Evolutionary conservation across 2,113 vertebrate species (phyloP).

Genomic region (Leucopsar rothschildi): DNA sequence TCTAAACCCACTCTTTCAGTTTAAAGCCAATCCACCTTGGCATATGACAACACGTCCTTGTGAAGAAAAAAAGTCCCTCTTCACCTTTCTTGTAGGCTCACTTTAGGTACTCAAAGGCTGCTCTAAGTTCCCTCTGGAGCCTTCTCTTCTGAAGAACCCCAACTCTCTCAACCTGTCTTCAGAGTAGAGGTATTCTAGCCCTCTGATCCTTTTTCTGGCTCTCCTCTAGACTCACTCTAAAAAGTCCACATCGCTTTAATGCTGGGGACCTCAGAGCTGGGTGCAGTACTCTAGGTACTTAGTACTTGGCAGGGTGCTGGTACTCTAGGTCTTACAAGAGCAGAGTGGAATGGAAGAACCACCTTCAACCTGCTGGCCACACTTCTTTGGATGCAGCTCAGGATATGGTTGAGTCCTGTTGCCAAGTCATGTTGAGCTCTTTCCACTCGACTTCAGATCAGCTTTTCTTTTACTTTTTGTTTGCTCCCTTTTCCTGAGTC

Average conservation of each 20-base stretch:
- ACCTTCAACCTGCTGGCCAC: not conserved
- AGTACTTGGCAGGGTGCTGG: too few relatives aligned
- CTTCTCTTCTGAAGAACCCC: not conserved
- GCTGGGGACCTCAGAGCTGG: not conserved
- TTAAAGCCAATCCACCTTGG: not conserved
- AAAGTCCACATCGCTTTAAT: not conserved
- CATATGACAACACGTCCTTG: not conserved
- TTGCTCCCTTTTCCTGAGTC: not conserved
- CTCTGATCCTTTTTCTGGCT: not conserved
- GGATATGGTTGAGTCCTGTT: rapidly evolving
- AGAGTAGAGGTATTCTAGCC: not conserved
- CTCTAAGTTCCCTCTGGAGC: not conserved
- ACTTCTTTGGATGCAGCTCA: not conserved
- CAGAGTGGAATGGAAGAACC: not conserved
- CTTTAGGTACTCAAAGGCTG: not conserved
- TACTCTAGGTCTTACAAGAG: not conserved
- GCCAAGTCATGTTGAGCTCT: not conserved
- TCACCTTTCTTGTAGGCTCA: not conserved
- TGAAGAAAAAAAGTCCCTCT: not conserved
- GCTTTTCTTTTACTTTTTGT: not conserved
- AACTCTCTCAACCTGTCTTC: not conserved
- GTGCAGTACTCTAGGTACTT: not conserved
- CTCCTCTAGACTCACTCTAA: not conserved
- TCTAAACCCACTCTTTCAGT: not conserved
- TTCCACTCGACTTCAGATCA: not conserved